Evolutionary conservation across 2,888 invertebrate genomes (phyloP).

Genomic region (Suillia variegata): DNA sequence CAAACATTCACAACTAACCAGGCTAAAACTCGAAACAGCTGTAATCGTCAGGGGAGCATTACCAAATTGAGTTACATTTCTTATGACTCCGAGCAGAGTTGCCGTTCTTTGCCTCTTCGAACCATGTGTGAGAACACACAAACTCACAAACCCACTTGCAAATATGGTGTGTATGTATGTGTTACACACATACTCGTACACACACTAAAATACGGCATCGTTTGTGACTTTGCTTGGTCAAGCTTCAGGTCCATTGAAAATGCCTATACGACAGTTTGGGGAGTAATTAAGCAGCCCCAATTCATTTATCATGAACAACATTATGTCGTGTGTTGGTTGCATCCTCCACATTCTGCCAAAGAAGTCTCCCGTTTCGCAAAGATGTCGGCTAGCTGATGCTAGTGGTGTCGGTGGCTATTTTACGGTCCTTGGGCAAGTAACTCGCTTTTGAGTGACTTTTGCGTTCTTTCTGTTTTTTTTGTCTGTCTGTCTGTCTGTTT

Average conservation of each 20-base stretch:
- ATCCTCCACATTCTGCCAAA: conserved; percentile 10
- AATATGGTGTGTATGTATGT: conserved; percentile 24
- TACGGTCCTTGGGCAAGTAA: conserved; percentile 6
- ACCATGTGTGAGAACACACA: too few relatives aligned
- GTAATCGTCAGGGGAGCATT: conserved; percentile 38
- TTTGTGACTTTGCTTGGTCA: conserved; percentile 8
- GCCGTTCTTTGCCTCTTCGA: not conserved
- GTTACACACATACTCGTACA: too few relatives aligned
- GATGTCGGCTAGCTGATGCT: not conserved
- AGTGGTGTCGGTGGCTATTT: not conserved
- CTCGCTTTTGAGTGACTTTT: not conserved
- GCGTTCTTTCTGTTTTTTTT: conserved; percentile 15
- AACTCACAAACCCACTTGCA: too few relatives aligned
- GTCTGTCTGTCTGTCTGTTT: conserved; percentile 7
- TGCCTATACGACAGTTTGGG: conserved; percentile 56
- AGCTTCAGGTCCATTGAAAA: conserved; percentile 28
- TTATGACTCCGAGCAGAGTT: conserved; percentile 33
- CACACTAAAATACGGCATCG: not conserved
- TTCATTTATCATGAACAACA: conserved; percentile 54
- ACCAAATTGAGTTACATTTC: conserved; percentile 49
- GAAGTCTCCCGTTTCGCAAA: not conserved
- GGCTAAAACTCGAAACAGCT: conserved; percentile 12
- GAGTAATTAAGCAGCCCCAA: conserved; percentile 57
- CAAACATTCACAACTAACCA: conserved; percentile 13
- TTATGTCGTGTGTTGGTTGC: conserved; percentile 31